phyloP scores from a whole-genome alignment of 2,113 vertebrate genomes.

The Platysteira castanea region DNA sequence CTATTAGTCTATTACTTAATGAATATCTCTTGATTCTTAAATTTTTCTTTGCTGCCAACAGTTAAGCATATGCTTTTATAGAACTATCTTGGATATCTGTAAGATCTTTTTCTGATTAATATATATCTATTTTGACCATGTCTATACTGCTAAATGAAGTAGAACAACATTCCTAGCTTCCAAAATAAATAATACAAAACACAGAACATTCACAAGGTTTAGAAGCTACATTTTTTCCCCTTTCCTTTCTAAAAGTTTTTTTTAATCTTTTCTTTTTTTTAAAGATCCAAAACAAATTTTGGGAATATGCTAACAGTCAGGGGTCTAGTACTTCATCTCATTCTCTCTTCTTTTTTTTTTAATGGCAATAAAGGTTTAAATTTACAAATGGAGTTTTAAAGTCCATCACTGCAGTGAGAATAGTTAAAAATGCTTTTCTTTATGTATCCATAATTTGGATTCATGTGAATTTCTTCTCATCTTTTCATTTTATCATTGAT shows the following conservation, averaged over 20 bases:
- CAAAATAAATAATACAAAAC: background rate
- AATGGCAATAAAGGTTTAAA: background rate
- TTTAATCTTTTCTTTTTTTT: background rate
- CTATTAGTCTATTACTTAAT: background rate
- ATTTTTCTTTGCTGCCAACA: rapidly evolving
- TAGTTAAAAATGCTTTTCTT: background rate
- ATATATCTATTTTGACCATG: background rate
- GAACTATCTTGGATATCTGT: background rate
- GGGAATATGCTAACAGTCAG: background rate
- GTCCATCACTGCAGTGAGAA: background rate
- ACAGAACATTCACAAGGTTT: background rate
- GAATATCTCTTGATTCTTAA: background rate
- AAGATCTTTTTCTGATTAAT: background rate
- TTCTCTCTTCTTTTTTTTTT: background rate
- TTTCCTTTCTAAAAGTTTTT: rapidly evolving
- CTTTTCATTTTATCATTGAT: background rate
- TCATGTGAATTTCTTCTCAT: background rate
- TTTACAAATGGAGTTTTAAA: background rate
- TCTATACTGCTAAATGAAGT: background rate
- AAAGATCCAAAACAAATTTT: background rate
- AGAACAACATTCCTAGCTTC: rapidly evolving
- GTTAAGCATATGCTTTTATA: background rate
- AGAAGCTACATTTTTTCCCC: rapidly evolving
- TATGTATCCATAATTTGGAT: background rate
- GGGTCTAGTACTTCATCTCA: background rate